Evolutionary conservation across 2,113 vertebrate genomes (phyloP).

Genomic region (Eptesicus fuscus): DNA sequence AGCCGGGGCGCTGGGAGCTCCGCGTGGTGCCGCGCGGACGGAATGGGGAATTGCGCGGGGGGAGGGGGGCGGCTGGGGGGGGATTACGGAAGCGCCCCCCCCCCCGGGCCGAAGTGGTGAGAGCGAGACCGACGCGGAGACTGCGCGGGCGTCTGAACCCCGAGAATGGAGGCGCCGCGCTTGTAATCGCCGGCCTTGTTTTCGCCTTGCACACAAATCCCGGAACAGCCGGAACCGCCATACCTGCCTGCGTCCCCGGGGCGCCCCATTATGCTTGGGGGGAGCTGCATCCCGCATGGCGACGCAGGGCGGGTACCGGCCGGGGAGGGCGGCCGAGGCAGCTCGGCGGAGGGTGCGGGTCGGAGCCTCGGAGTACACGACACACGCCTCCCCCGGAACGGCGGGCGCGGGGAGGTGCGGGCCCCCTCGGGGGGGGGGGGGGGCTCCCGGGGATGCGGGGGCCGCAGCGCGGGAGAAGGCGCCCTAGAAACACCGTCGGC

Average conservation of each 20-base stretch:
- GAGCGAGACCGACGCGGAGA: background rate
- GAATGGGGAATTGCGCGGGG: background rate
- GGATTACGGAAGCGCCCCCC: background rate
- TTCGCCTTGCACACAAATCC: constrained; percentile 60
- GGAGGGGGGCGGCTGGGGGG: background rate
- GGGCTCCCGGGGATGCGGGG: background rate
- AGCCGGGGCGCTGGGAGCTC: background rate
- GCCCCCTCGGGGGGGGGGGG: too few relatives aligned
- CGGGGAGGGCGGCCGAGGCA: background rate
- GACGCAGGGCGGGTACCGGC: background rate
- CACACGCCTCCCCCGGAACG: background rate
- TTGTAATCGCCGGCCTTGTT: constrained; percentile 55
- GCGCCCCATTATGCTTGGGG: constrained; percentile 4
- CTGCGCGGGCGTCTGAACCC: background rate
- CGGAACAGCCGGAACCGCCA: constrained; percentile 58
- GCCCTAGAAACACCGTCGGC: background rate
- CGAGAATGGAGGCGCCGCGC: constrained; percentile 46
- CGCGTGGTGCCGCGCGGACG: background rate
- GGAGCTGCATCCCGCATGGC: constrained; percentile 12
- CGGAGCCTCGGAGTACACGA: background rate
- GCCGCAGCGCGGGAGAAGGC: background rate
- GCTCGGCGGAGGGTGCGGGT: background rate
- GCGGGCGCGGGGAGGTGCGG: background rate
- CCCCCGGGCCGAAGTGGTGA: background rate
- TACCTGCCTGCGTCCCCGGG: constrained; percentile 52